Percentiles rank a stretch among this genome's conserved stretches.
These are phyloP conservation scores for Pristionchus arcanus DNA, from an alignment of 2,888 invertebrate genomes.

Conservation along the genomic window DNA sequence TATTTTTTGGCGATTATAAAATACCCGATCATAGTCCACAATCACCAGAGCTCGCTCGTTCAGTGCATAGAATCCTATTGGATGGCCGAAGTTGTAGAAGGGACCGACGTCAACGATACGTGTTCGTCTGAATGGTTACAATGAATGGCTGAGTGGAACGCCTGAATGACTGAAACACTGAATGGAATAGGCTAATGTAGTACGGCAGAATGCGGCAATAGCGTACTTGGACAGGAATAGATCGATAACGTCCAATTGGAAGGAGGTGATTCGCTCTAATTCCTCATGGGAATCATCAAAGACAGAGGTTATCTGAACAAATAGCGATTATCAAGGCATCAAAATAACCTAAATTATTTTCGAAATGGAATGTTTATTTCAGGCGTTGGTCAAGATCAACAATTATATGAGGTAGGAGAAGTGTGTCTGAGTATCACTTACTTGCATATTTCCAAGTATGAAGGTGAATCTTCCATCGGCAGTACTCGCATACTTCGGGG, in stretches of 20 bases:
- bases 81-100: slow-evolving; percentile 6
- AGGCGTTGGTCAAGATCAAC: no score
- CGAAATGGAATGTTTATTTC: no score
- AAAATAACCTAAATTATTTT: background rate
- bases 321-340: background rate
- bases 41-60: slow-evolving; percentile 8
- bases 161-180: no score
- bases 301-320: background rate
- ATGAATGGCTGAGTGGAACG: no score
- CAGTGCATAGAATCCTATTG: slow-evolving; percentile 25
- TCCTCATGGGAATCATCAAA: background rate
- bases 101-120: background rate
- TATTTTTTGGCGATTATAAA: background rate
- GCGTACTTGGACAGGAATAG: slow-evolving; percentile 40
- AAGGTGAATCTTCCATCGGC: slow-evolving; percentile 36
- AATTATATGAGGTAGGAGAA: no score
- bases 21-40: slow-evolving; percentile 31
- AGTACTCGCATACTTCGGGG: background rate
- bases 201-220: background rate
- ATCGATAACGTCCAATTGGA: slow-evolving; percentile 36
- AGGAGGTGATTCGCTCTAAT: background rate
- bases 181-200: background rate
- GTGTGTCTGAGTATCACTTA: background rate
- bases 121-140: background rate
- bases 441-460: background rate